These are phyloP conservation scores for Gypaetus barbatus DNA, from an alignment of 2,797 vertebrate genomes.

Conservation along the genomic window DNA sequence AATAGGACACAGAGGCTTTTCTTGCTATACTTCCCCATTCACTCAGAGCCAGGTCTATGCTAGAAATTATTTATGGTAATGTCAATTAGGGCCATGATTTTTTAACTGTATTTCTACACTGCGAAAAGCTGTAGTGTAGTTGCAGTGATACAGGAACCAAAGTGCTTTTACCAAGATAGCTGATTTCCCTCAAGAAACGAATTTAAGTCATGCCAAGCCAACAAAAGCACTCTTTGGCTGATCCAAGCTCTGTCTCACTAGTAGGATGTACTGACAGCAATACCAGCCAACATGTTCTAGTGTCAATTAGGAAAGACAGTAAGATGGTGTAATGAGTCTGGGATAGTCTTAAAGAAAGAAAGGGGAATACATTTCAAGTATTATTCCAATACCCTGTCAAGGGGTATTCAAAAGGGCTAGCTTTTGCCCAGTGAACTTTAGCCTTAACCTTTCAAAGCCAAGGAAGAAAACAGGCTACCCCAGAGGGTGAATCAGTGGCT, in stretches of 20 bases:
- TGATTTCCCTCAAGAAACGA: conserved; percentile 66
- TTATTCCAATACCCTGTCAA: neutral
- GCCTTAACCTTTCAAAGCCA: neutral
- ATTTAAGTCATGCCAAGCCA: conserved; percentile 54
- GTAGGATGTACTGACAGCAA: conserved; percentile 12
- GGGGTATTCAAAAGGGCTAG: neutral
- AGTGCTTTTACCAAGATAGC: conserved; percentile 64
- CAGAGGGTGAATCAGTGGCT: neutral
- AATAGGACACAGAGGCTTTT: conserved; percentile 14
- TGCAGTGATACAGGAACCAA: conserved; percentile 49
- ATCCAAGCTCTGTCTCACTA: conserved; percentile 25
- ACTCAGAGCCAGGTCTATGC: conserved; percentile 40
- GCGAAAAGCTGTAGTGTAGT: conserved; percentile 30
- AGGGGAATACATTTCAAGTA: neutral
- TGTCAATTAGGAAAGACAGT: conserved; percentile 29
- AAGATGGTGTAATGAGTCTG: neutral
- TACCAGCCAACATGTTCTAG: conserved; percentile 9
- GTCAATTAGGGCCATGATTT: conserved; percentile 66
- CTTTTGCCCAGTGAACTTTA: neutral
- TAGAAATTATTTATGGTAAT: conserved; percentile 67
- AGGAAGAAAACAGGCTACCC: neutral
- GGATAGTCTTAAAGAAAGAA: neutral
- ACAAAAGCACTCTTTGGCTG: conserved; percentile 57
- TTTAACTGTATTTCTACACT: conserved; percentile 61
- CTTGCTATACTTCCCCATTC: conserved; percentile 23